Evolutionary conservation across 2,888 invertebrate species (phyloP).

Genomic region (Epsilonema sp.): DNA sequence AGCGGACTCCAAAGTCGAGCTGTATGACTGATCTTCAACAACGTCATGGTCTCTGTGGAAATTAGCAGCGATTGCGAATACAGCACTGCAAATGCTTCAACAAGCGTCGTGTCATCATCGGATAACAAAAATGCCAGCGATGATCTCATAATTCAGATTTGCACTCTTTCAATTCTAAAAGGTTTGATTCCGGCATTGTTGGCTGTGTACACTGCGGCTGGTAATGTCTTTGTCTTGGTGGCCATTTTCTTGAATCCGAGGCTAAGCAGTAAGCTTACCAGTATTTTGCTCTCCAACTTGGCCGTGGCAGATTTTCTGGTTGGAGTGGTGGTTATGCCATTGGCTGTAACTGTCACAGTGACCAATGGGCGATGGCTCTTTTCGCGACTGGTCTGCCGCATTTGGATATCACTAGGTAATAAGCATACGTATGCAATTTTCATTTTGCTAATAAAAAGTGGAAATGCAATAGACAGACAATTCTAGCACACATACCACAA

Average conservation of each 20-base stretch:
- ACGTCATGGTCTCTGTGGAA: too few relatives aligned
- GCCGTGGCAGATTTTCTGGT: slow-evolving; percentile 8
- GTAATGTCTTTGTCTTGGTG: slow-evolving; percentile 1
- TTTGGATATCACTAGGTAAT: too few relatives aligned
- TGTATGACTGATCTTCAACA: too few relatives aligned
- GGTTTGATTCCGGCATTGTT: background rate
- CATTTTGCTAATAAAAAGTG: too few relatives aligned
- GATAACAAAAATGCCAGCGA: too few relatives aligned
- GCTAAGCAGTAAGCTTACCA: slow-evolving; percentile 1
- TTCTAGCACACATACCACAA: too few relatives aligned
- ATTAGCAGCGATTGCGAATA: too few relatives aligned
- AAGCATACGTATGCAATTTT: too few relatives aligned
- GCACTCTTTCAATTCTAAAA: background rate
- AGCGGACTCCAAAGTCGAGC: too few relatives aligned
- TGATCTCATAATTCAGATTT: background rate
- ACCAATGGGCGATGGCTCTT: slow-evolving; percentile 5
- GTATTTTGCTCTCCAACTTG: slow-evolving; percentile 6
- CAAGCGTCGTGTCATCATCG: too few relatives aligned
- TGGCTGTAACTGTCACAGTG: background rate
- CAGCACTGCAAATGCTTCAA: too few relatives aligned
- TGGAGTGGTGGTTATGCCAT: slow-evolving; percentile 7
- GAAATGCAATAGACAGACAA: too few relatives aligned
- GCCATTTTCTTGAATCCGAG: background rate
- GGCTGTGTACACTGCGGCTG: slow-evolving; percentile 1
- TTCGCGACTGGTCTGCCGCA: background rate